Conservation (phyloP, 2,888 invertebrate genomes). For the Drosophila colorata region DNA sequence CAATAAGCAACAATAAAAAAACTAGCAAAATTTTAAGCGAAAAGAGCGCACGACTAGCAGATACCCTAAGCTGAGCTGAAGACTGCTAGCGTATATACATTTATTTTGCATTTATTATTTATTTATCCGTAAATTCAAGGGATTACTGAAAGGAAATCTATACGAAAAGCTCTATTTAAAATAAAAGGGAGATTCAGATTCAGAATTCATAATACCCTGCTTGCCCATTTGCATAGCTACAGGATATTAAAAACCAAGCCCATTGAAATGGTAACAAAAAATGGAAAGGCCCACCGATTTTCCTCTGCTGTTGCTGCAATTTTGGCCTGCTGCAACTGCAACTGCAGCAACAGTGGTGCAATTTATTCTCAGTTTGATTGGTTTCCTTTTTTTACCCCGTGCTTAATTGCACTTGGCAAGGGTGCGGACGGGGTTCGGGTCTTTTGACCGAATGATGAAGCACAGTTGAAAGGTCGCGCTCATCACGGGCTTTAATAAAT, state of each 20-base stretch:
- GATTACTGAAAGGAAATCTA: too few relatives aligned
- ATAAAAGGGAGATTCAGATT: too few relatives aligned
- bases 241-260: slow-evolving; percentile 21
- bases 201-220: neutral
- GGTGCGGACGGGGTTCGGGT: neutral
- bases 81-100: neutral
- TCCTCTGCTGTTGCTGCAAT: slow-evolving; percentile 48
- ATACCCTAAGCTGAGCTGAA: slow-evolving; percentile 4
- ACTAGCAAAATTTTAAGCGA: neutral
- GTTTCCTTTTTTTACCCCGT: slow-evolving; percentile 50
- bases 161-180: too few relatives aligned
- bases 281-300: slow-evolving; percentile 28
- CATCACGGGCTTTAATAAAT: slow-evolving; percentile 82
- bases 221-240: slow-evolving; percentile 11
- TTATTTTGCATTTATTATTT: neutral
- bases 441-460: slow-evolving; percentile 31
- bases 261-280: slow-evolving; percentile 36
- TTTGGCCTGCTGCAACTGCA: slow-evolving; percentile 52
- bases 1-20: slow-evolving; percentile 38
- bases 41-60: neutral
- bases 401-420: slow-evolving; percentile 71
- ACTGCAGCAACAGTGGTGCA: slow-evolving; percentile 53
- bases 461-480: slow-evolving; percentile 72
- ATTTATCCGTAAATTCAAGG: too few relatives aligned
- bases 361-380: slow-evolving; percentile 78